Evolutionary conservation across 2,113 vertebrate species (phyloP), one percentile per base, ranked within the genome.

Genomic region (Lonchura striata): DNA sequence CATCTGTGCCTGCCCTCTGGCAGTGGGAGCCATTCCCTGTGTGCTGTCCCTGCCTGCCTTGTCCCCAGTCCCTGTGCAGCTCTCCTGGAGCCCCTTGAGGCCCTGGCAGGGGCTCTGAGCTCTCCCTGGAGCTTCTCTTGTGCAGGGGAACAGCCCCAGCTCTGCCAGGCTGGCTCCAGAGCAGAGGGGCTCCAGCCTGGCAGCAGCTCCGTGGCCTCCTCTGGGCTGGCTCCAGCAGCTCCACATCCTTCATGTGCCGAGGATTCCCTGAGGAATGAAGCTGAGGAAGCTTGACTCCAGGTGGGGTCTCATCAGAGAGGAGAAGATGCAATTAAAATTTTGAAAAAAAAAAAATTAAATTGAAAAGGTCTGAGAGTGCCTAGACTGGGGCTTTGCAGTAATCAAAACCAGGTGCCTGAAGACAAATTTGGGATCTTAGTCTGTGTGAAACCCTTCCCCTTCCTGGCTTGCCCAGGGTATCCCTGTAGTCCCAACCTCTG

Each of bases 191-290:
- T 57, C 42, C 85, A 80, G 57, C 21, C 50, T 87, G 41, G 50
- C 2, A 74, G 44, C 59, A 88, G 1, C 77, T 65, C 18, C 0
- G 8, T 23, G 52, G 18, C 54, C 35, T 88, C 37, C 44, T 74
- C 56, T 70, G 65, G 3, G 0, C 15, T 87, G 1, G 1, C 15
- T 63, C 0, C 53, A 77, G 72, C 53, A 79, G 66, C 57, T 71
- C 13, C 53, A n/a, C 0, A 0, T 59, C 37, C 33, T 30, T 56
- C 8, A 1, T 2, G 1, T 30, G 16, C 11, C 59, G 44, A 4
- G 16, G 3, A 65, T 54, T 22, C 79, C 37, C 3, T 39, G 39
- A 39, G 39, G 39, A 39, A 39, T 39, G 39, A 39, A 39, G 39
- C 39, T 39, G 39, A 39, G 39, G 39, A 20, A 35, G 23, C 30